Conservation (phyloP, 92 coral and sea anemone genomes). For the Epizoanthus scotinus region DNA sequence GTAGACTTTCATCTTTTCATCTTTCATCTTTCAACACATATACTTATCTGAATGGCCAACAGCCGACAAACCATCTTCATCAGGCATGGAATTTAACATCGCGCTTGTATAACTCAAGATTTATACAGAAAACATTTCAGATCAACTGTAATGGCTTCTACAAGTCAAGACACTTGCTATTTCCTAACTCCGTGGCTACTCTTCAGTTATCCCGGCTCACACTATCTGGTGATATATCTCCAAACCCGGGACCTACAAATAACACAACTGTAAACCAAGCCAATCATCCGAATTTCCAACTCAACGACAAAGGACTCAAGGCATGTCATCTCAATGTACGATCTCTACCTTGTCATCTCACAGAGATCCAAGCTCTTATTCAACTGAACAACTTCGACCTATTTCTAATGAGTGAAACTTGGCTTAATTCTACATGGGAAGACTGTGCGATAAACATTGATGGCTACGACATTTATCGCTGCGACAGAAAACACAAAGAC, state of each 20-base stretch:
- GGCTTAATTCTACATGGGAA: conserved; percentile 41
- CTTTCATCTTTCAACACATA: too few relatives aligned
- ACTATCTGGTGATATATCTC: conserved; percentile 43
- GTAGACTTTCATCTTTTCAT: too few relatives aligned
- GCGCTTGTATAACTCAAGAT: too few relatives aligned
- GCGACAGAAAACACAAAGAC: conserved; percentile 35
- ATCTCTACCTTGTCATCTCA: conserved; percentile 33
- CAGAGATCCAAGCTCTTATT: conserved; percentile 10
- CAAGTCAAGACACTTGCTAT: too few relatives aligned
- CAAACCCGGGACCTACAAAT: conserved; percentile 42
- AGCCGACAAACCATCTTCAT: too few relatives aligned
- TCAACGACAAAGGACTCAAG: conserved; percentile 35
- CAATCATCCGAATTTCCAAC: conserved; percentile 42
- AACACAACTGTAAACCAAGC: conserved; percentile 8
- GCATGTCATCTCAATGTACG: conserved; percentile 40
- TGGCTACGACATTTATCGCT: conserved; percentile 18
- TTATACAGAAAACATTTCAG: too few relatives aligned
- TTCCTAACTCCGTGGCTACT: too few relatives aligned
- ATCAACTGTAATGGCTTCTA: too few relatives aligned
- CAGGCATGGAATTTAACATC: too few relatives aligned
- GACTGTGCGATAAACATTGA: conserved; percentile 32
- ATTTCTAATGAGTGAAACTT: conserved; percentile 43
- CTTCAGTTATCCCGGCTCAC: too few relatives aligned
- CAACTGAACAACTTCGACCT: conserved; percentile 16
- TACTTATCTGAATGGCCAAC: too few relatives aligned